Base-by-base conservation (phyloP, 1,140 invertebrate genomes). In the Anoplophora glabripennis region DNA sequence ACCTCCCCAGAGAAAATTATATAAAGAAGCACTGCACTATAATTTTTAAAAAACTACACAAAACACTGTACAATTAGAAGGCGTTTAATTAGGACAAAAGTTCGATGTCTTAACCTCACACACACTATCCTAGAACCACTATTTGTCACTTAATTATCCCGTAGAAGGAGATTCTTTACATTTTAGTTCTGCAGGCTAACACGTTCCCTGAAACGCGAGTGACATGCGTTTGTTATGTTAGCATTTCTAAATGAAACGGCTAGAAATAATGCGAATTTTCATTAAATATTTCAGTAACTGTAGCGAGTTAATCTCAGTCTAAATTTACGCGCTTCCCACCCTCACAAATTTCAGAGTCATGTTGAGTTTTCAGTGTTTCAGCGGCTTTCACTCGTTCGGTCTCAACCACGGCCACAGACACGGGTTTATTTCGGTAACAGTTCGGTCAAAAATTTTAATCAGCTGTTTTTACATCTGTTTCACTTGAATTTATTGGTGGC, bases 261-360 rank as follows among this genome's bases (percentile, higher is more conserved):
- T 48, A 58, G 63, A 53, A 64, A 64, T 64, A 64, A 64, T 64
- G 63, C 63, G 63, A 64, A 64, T 59, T 64, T 64, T 53, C 57
- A 60, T 64, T 63, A 57, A 64, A 64, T 56, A 59, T 59, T 64
- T 52, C 62, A 57, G 52, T 59, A 61, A 64, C 63, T 54, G 63
- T 56, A 51, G 49, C 63, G 54, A 59, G 59, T 64, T 60, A 64
- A 60, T 64, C 58, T 52, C 48, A 56, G 41, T 64, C 63, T 64
- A 64, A 64, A 64, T 64, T 64, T 64, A 64, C 57, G 59, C 51
- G 44, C 57, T 45, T 59, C 54, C 54, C 63, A 57, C 63, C 63
- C 63, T 59, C 63, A 64, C 63, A 64, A n/a, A 60, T 64, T 64
- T 54, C 52, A 54, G 38, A 54, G 52, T 38, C 52, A 54, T 44